Base-by-base conservation (phyloP, 2,888 invertebrate genomes). In the Argynnis bischoffii region DNA sequence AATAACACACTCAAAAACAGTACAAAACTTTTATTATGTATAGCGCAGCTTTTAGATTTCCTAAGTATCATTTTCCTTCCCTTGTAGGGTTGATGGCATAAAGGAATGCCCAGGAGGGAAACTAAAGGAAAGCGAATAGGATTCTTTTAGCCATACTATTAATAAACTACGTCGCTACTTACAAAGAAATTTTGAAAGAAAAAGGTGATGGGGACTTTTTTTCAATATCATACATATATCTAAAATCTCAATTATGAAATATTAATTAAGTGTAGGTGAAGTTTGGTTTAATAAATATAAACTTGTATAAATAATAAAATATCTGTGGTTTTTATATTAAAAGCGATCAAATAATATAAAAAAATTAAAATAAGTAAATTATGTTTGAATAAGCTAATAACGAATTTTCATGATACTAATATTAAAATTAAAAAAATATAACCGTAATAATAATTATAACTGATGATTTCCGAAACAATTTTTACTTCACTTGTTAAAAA, bases 61-160 rank as follows among this genome's bases (percentile, higher is more conserved):
- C 16, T 51, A n/a, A 41, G 57, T 57, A 57, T 47, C 21, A 13
- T 57, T 57, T 57, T 46, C 14, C 14, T 57, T 21, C 56, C 11
- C 11, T 11, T 41, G 8, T 41, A 46, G 41, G 46, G 46, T 18
- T 35, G 57, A 57, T 57, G 47, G 46, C 41, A 46, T 57, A 73
- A 64, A 69, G 66, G 60, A 72, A 73, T 67, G 63, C 73, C 72
- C 73, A 56, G 59, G 75, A 69, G 74, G 61, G 51, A 47, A 46
- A 47, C 57, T 64, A 64, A 55, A 63, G 70, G 57, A 65, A n/a
- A 65, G 64, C 66, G 71, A 69, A 71, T 63, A 68, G 72, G 69
- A 73, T 67, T 71, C 69, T 63, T 67, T 69, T 66, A 67, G 63
- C 67, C 64, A 70, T 70, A 69, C 60, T 64, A 69, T 66, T 66